Percentiles rank a stretch among this genome's conserved stretches.
These are phyloP conservation scores for Dasypolia templi DNA, from an alignment of 2,888 invertebrate species.

Conservation along the genomic window DNA sequence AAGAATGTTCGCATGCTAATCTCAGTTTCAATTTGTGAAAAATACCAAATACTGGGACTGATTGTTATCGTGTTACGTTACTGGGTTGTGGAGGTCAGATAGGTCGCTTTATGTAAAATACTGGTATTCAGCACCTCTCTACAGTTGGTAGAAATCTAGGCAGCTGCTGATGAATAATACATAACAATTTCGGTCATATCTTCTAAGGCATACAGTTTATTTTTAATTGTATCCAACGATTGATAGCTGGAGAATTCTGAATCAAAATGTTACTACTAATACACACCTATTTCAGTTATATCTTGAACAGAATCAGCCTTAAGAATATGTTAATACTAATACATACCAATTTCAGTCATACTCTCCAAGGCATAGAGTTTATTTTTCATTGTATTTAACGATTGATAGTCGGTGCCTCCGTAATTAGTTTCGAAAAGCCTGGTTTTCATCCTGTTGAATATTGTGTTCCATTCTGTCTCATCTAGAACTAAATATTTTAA, in stretches of 20 bases:
- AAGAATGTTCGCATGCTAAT: too few relatives aligned
- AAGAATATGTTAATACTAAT: background rate
- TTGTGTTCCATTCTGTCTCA: conserved; percentile 63
- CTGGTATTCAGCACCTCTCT: too few relatives aligned
- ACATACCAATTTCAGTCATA: conserved; percentile 67
- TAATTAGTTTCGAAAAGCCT: conserved; percentile 75
- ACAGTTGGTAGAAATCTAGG: too few relatives aligned
- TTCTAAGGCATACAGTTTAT: conserved; percentile 49
- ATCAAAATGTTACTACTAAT: background rate
- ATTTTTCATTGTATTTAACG: conserved; percentile 71
- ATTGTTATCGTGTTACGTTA: too few relatives aligned
- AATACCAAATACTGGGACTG: too few relatives aligned
- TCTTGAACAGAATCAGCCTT: background rate
- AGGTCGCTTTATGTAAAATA: too few relatives aligned
- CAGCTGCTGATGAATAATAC: background rate
- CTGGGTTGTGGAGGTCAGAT: too few relatives aligned
- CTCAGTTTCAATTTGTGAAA: too few relatives aligned
- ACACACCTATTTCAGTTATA: conserved; percentile 67
- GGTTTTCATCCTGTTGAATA: conserved; percentile 69
- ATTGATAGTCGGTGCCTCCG: conserved; percentile 76
- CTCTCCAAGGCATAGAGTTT: conserved; percentile 59
- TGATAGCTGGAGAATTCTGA: conserved; percentile 65
- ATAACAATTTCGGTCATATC: conserved; percentile 65
- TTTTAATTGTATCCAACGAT: conserved; percentile 70
- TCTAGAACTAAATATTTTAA: conserved; percentile 68